Percentiles rank a stretch among this genome's conserved stretches.
Evolutionary conservation across 2,113 vertebrate genomes (phyloP).

Genomic region (Apteryx owenii): DNA sequence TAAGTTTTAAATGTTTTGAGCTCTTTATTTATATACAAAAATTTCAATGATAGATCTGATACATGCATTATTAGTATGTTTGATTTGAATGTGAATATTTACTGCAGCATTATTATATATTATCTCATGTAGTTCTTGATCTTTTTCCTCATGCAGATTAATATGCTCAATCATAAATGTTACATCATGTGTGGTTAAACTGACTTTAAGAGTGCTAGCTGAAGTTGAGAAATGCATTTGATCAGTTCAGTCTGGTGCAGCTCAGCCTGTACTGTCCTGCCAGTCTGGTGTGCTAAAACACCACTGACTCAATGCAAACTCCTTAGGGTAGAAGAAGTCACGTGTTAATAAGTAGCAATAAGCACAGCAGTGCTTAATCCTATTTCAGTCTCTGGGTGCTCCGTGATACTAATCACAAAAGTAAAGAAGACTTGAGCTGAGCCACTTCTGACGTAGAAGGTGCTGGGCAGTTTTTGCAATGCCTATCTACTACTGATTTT

Average conservation of each 20-base stretch:
- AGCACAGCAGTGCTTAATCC: constrained; percentile 11
- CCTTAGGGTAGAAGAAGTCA: constrained; percentile 18
- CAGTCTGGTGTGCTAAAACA: neutral
- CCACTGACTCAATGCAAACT: constrained; percentile 16
- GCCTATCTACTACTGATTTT: neutral
- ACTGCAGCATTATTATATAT: neutral
- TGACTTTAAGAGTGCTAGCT: neutral
- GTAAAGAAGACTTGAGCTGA: neutral
- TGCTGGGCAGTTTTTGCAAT: neutral
- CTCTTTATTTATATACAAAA: too few relatives aligned
- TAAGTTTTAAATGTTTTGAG: neutral
- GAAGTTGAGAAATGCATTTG: neutral
- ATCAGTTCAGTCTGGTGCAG: neutral
- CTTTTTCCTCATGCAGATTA: neutral
- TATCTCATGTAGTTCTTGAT: neutral
- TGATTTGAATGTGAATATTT: neutral
- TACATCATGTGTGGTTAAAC: neutral
- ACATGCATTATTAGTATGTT: neutral
- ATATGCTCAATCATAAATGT: neutral
- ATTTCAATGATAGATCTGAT: neutral
- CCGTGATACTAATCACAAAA: neutral
- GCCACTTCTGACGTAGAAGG: neutral
- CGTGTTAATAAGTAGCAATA: neutral
- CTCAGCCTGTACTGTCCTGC: neutral
- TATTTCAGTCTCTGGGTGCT: neutral